Conservation (phyloP, 2,113 vertebrate species). For the Hippocampus abdominalis region DNA sequence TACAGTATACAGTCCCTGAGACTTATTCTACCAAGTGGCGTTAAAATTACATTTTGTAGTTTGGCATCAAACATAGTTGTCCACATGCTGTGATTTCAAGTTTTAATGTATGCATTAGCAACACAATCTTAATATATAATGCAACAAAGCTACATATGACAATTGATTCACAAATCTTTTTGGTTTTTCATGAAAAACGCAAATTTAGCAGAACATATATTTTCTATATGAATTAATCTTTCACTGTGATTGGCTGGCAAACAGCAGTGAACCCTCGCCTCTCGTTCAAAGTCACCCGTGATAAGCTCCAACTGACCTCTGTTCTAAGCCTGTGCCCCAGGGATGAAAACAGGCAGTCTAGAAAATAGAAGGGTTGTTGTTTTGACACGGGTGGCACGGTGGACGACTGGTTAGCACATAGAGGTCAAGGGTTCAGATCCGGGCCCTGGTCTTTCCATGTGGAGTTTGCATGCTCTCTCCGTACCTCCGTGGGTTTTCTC, state of each 20-base stretch:
- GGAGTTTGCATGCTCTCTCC: too few relatives aligned
- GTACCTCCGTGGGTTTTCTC: too few relatives aligned
- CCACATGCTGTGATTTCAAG: neutral
- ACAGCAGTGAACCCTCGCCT: neutral
- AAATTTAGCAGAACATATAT: neutral
- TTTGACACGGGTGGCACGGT: too few relatives aligned
- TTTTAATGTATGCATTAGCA: neutral
- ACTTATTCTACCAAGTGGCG: neutral
- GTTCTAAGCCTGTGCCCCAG: neutral
- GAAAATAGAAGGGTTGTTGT: neutral
- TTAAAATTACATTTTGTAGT: neutral
- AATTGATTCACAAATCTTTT: neutral
- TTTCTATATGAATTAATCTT: neutral
- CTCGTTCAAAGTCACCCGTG: neutral
- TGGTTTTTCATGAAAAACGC: neutral
- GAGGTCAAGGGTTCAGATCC: too few relatives aligned
- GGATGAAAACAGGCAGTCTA: neutral
- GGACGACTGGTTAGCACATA: too few relatives aligned
- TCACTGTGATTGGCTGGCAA: neutral
- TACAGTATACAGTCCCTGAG: neutral
- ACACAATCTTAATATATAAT: neutral
- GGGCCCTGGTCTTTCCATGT: too few relatives aligned
- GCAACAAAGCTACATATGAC: neutral
- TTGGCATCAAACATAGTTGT: neutral
- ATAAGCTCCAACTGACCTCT: neutral